Evolutionary conservation across 2,888 invertebrate genomes (phyloP), one percentile per base, ranked within the genome.

Genomic region (Synanthedon myopaeformis): DNA sequence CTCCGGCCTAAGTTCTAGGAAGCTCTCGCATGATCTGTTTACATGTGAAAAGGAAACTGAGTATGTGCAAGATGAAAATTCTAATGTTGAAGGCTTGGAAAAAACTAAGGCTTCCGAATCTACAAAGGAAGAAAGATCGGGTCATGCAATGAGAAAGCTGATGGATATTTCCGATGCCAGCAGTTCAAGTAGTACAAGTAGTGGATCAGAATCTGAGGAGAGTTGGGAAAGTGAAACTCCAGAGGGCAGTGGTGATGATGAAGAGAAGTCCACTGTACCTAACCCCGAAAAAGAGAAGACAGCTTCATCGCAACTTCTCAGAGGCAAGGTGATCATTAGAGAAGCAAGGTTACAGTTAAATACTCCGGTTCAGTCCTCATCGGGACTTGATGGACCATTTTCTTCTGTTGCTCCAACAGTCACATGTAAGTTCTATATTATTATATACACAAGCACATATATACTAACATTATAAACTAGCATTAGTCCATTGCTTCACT

Each of bases 261-360:
- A 74, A 57, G 83, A 84, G 42, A 79, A 69, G 52, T 74, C 75
- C 53, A 64, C 70, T 17, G 82, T 87, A 55, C 79, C 84, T 50
- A 88, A 82, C 61, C 84, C 84, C 52, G 86, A 85, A 58, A 82
- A 82, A 62, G 87, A 86, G 51, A 86, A 86, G 57, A 65, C 79
- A 14, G 70, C 76, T 55, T 74, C 83, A 55, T 87, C 87, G 49
- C 90, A 90, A 60, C 69, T 90, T 49, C 77, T 88, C 35, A 89
- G 91, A 63, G 91, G 92, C 11, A 92, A 92, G 74, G 91, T 92
- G 23, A 91, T 93, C 55, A 88, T 93, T 53, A 86, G 93, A 57
- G 92, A 92, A 73, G 92, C 92, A 10, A 88, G 92, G 62, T 76
- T 92, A 55, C 92, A 92, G 63, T 73, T 92, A 55, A 90, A 89